Evolutionary conservation across 2,797 vertebrate genomes (phyloP), one percentile per base, ranked within the genome.

Genomic region (Siniperca obscura): DNA sequence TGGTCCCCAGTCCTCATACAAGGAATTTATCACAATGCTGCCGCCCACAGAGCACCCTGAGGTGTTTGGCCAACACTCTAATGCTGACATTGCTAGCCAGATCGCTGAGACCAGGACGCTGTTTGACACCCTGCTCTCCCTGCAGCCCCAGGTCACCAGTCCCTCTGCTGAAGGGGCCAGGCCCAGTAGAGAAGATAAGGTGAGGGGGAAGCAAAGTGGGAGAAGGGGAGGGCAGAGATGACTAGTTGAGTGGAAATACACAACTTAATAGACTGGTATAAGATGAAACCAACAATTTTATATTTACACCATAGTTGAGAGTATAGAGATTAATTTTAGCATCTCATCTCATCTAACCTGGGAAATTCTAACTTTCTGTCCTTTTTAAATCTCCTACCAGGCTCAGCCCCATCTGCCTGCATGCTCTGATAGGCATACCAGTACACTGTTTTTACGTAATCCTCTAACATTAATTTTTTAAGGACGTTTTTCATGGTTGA

Each of bases 61-160:
- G 87, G 94, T 96, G 83, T 97, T 98, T 55, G 97, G 97, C 25
- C 97, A 97, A 89, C 96, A 98, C 90, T 93, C 96, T 57, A 98
- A 98, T 17, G 97, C 97, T 0, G 96, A 97, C 27, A 96, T 97
- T 16, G 96, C 96, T 61, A 97, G 96, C 83, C 97, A 97, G 94
- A 97, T 97, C 69, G 94, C 96, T 0, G 97, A 97, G 90, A 96
- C 96, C 11, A 94, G 92, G 50, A 96, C 92, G 0, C 94, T 98
- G 68, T 97, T 98, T 65, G 96, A 97, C 80, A 97, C 96, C 9
- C 93, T 98, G 81, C 95, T 98, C n/a, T 97, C 96, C 40, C 93
- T 98, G 83, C 96, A 97, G 92, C 97, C 97, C 13, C 96, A 96
- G 81, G 93, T 96, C 84, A 94, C 95, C 64, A 95, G 95, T 59